Evolutionary conservation across 1,140 invertebrate species (phyloP).

Genomic region (Panagrolaimus sp.): DNA sequence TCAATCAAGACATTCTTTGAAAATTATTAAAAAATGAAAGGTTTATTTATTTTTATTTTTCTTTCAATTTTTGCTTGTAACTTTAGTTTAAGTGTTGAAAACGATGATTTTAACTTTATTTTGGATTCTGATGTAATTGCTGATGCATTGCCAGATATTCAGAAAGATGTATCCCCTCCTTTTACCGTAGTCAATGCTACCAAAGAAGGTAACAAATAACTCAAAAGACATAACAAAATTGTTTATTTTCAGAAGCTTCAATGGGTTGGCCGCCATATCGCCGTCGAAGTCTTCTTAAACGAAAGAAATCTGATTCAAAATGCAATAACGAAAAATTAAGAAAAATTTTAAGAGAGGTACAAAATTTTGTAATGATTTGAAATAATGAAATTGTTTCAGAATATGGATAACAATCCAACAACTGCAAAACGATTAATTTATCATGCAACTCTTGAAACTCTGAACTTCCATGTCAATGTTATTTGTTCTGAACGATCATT

Average conservation of each 20-base stretch:
- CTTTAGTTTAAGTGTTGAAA: too few species aligned
- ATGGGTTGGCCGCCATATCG: background rate
- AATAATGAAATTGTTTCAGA: background rate
- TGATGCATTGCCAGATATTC: too few species aligned
- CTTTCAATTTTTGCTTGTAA: too few species aligned
- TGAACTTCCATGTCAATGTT: background rate
- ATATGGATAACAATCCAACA: constrained; percentile 4
- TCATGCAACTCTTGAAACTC: constrained; percentile 10
- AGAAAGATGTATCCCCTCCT: too few species aligned
- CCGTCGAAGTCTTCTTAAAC: background rate
- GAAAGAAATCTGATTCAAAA: constrained; percentile 6
- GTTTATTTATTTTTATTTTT: too few species aligned
- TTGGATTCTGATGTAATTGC: too few species aligned
- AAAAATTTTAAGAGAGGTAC: constrained; percentile 4
- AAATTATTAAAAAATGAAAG: too few species aligned
- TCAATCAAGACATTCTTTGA: too few species aligned
- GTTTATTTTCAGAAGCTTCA: background rate
- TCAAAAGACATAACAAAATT: too few species aligned
- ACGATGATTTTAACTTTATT: too few species aligned
- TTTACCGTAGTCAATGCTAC: too few species aligned
- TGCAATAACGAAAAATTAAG: constrained; percentile 1
- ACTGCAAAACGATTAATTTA: constrained; percentile 8
- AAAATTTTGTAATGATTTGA: background rate
- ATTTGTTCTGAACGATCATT: constrained; percentile 7
- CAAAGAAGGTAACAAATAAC: too few species aligned